Evolutionary conservation across 2,888 invertebrate species (phyloP).

Genomic region (Dasypogon diadema): DNA sequence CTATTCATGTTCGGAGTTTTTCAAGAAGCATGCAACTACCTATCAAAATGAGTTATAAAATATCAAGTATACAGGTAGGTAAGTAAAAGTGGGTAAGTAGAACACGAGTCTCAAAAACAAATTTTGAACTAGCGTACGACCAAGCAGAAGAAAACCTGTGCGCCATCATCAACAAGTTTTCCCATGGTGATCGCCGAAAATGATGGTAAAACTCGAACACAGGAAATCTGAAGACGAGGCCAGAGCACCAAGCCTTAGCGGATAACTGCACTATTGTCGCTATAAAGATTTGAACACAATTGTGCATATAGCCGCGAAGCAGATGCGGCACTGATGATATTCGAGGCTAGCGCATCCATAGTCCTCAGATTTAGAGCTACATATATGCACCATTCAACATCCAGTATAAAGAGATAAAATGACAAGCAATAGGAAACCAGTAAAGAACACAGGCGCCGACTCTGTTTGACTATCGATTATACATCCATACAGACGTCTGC

Average conservation of each 20-base stretch:
- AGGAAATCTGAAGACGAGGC: background rate
- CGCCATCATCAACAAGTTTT: too few relatives aligned
- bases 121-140: too few relatives aligned
- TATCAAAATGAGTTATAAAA: too few relatives aligned
- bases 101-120: too few relatives aligned
- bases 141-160: too few relatives aligned
- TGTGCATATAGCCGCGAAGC: conserved; percentile 4
- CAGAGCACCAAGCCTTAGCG: conserved; percentile 15
- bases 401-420: conserved; percentile 52
- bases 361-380: conserved; percentile 22
- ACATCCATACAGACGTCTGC: conserved; percentile 51
- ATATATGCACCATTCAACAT: conserved; percentile 38
- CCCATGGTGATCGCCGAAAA: too few relatives aligned
- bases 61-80: too few relatives aligned
- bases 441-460: conserved; percentile 59
- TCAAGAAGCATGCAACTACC: too few relatives aligned
- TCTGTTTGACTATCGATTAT: conserved; percentile 48
- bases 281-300: conserved; percentile 43
- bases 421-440: conserved; percentile 59
- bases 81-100: too few relatives aligned
- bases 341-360: background rate
- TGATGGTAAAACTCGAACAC: too few relatives aligned
- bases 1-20: too few relatives aligned
- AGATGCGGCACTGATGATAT: conserved; percentile 9
- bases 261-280: conserved; percentile 45